Conservation (phyloP, 2,888 invertebrate species). For the Thymelicus acteon region DNA sequence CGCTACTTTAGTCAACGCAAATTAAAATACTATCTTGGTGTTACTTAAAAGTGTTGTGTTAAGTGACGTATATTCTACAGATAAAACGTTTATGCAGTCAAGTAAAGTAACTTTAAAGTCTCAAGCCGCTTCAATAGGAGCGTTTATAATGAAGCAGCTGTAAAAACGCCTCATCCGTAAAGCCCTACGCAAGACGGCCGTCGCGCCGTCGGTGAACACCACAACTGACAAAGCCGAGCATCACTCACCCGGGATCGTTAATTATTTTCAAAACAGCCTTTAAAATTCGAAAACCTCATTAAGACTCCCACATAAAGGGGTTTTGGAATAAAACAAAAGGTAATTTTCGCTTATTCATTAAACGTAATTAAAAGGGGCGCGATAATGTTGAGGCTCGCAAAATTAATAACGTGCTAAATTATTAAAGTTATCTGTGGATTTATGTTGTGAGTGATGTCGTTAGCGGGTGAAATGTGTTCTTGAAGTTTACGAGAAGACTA, state of each 20-base stretch:
- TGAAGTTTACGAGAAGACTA: too few relatives aligned
- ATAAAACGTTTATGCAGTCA: too few relatives aligned
- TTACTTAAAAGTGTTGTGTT: too few relatives aligned
- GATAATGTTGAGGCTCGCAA: slow-evolving; percentile 66
- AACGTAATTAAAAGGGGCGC: slow-evolving; percentile 75
- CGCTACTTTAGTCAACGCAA: too few relatives aligned
- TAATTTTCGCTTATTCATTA: slow-evolving; percentile 84
- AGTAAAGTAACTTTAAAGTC: too few relatives aligned
- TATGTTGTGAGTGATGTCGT: slow-evolving; percentile 38
- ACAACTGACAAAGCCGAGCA: slow-evolving; percentile 41
- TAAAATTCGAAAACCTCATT: slow-evolving; percentile 81
- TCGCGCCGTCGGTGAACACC: slow-evolving; percentile 17
- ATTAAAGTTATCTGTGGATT: slow-evolving; percentile 51
- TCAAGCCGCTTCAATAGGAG: too few relatives aligned
- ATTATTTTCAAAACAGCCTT: slow-evolving; percentile 78
- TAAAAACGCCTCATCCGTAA: slow-evolving; percentile 2
- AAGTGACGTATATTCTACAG: too few relatives aligned
- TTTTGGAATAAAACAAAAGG: slow-evolving; percentile 76
- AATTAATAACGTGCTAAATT: slow-evolving; percentile 68
- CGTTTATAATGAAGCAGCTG: too few relatives aligned
- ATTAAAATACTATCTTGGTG: too few relatives aligned
- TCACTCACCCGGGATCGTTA: slow-evolving; percentile 67
- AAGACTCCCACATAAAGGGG: slow-evolving; percentile 71
- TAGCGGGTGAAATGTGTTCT: not conserved
- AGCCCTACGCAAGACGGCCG: slow-evolving; percentile 11